Percentiles rank a stretch among this genome's conserved stretches.
phyloP scores from a whole-genome alignment of 2,113 vertebrate genomes.

The Falco punctatus region DNA sequence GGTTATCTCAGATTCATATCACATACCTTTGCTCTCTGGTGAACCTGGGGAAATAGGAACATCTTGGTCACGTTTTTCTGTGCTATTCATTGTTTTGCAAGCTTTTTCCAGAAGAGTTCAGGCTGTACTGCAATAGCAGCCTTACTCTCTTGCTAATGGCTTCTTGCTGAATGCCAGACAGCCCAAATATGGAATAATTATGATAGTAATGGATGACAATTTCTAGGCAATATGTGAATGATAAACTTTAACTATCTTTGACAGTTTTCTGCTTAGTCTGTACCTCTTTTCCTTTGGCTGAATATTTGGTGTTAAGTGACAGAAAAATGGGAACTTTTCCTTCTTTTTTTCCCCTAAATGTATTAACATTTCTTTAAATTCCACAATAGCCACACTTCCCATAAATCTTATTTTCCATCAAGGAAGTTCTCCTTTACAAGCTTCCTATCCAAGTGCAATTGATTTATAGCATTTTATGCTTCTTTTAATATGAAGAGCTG shows the following conservation, averaged over 20 bases:
- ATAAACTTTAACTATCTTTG: neutral
- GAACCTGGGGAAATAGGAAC: neutral
- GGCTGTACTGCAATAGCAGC: neutral
- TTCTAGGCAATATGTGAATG: slow-evolving; percentile 7
- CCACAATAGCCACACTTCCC: neutral
- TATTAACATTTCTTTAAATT: neutral
- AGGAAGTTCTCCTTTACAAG: neutral
- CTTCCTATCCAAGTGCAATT: neutral
- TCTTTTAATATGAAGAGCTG: neutral
- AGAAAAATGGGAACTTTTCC: neutral
- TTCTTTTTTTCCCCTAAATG: neutral
- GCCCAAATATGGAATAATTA: slow-evolving; percentile 22
- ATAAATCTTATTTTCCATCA: neutral
- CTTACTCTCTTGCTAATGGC: neutral
- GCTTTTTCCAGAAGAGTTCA: neutral
- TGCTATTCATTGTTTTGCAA: neutral
- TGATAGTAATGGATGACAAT: neutral
- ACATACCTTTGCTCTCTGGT: neutral
- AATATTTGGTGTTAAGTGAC: neutral
- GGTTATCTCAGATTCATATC: neutral
- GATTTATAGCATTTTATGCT: neutral
- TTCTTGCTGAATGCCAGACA: neutral
- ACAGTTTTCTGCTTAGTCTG: neutral
- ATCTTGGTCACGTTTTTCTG: neutral
- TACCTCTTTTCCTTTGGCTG: neutral